Evolutionary conservation across 2,888 invertebrate species (phyloP), one percentile per base, ranked within the genome.

Genomic region (Acleris sparsana): DNA sequence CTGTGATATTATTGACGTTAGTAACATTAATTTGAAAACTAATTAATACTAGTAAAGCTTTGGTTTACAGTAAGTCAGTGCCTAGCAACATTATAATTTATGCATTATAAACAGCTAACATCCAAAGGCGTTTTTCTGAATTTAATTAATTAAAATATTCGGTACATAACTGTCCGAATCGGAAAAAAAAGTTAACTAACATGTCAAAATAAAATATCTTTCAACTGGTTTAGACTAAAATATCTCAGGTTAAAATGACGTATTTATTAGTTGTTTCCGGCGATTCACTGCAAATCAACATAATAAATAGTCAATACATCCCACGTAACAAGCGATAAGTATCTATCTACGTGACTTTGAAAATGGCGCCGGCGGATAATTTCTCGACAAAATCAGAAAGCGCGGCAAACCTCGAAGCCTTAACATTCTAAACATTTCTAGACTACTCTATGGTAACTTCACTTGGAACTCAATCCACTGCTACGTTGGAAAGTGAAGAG

Each of bases 381-480:
- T 87, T 87, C 86, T 86, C 85, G 84, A 79, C 81, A 88, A 88
- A 92, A 92, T 92, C 91, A 92, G 92, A 92, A 92, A 92, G 92
- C 91, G 92, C 87, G 80, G 85, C 84, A 86, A 80, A 81, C 76
- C 75, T 75, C 56, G 44, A 48, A 65, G 56, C 61, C 61, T 61
- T 59, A 59, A 49, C 64, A 60, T 65, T 65, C 65, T 61, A 65
- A 66, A 57, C 66, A 66, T 62, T 65, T 66, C 64, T 22, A 67
- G 48, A 52, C 52, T 57, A 57, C 56, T 55, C 62, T 29, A 60
- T 25, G 53, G 61, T 67, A 73, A 67, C 62, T 71, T 68, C 67
- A 53, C 25, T 51, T 11, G 18, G 4, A 39, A 43, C 5, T 33
- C 11, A 29, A 70, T 79, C 67, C 86, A 86, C 77, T 78, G 80